These are phyloP conservation scores for Rhineura floridana DNA, from an alignment of 2,113 vertebrate species.

Conservation along the genomic window DNA sequence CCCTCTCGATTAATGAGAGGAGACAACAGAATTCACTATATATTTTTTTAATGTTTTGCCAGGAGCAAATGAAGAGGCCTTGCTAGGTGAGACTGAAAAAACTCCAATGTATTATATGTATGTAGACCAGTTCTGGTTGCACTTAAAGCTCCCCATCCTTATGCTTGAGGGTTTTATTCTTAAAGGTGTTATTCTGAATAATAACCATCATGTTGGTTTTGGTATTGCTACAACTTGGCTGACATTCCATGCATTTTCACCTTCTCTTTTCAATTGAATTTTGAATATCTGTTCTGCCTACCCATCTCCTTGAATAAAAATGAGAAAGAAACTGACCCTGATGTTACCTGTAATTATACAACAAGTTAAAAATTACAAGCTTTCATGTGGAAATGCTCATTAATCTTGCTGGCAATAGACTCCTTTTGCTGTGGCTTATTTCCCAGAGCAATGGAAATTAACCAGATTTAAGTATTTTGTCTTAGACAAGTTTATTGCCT, in stretches of 20 bases:
- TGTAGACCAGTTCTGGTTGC: background rate
- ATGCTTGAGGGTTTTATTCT: constrained; percentile 1
- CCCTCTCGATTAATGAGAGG: constrained; percentile 25
- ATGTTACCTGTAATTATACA: constrained; percentile 1
- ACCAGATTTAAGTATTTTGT: constrained; percentile 11
- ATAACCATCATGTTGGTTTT: background rate
- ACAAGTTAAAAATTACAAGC: constrained; percentile 26
- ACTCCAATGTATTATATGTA: background rate
- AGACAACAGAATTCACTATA: constrained; percentile 23
- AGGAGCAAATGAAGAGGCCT: constrained; percentile 19
- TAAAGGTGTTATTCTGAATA: background rate
- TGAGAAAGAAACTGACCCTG: rapidly evolving
- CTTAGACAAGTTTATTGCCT: constrained; percentile 32
- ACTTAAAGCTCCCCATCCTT: background rate
- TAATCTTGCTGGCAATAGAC: constrained; percentile 25
- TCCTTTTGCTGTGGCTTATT: constrained; percentile 7
- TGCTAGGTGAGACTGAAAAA: constrained; percentile 14
- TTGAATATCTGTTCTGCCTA: constrained; percentile 1
- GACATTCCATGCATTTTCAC: background rate
- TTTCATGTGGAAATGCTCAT: constrained; percentile 21
- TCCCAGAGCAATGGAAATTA: constrained; percentile 32
- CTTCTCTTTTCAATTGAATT: background rate
- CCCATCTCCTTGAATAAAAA: constrained; percentile 20
- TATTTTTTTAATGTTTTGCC: constrained; percentile 22
- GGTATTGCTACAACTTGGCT: background rate